phyloP scores from a whole-genome alignment of 2,888 invertebrate genomes.

The Aphrophora alni region DNA sequence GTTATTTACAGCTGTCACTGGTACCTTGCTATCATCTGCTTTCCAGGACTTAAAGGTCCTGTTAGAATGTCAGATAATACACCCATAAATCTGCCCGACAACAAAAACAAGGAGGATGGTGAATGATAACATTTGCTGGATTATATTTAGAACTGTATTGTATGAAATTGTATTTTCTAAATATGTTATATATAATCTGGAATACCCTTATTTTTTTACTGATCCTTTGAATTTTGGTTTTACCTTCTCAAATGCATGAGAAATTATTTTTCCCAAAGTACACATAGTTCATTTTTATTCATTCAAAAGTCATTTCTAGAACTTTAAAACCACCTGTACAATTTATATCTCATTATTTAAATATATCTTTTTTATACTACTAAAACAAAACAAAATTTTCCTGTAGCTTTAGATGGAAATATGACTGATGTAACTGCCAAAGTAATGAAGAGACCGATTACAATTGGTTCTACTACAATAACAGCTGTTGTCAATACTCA shows the following conservation, averaged over 20 bases:
- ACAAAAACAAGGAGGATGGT: constrained; percentile 18
- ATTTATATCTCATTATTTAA: too few relatives aligned
- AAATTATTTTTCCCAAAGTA: too few relatives aligned
- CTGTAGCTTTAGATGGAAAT: neutral
- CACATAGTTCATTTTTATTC: too few relatives aligned
- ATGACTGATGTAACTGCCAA: neutral
- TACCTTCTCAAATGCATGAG: too few relatives aligned
- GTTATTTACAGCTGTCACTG: constrained; percentile 77
- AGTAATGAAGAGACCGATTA: constrained; percentile 27
- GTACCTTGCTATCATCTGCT: constrained; percentile 97
- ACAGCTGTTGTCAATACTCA: constrained; percentile 57
- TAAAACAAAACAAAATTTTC: neutral
- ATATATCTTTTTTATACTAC: too few relatives aligned
- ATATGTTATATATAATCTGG: too few relatives aligned
- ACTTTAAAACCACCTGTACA: too few relatives aligned
- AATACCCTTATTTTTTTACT: too few relatives aligned
- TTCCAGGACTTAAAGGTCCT: constrained; percentile 80
- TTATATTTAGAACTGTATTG: too few relatives aligned
- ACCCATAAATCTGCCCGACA: constrained; percentile 34
- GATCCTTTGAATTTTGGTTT: too few relatives aligned
- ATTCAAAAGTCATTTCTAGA: too few relatives aligned
- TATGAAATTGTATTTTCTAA: too few relatives aligned
- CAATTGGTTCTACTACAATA: constrained; percentile 72
- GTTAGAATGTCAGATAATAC: constrained; percentile 46
- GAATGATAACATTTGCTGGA: neutral